These are phyloP conservation scores for Petrophora chlorosata DNA, from an alignment of 2,888 invertebrate species.

Conservation along the genomic window DNA sequence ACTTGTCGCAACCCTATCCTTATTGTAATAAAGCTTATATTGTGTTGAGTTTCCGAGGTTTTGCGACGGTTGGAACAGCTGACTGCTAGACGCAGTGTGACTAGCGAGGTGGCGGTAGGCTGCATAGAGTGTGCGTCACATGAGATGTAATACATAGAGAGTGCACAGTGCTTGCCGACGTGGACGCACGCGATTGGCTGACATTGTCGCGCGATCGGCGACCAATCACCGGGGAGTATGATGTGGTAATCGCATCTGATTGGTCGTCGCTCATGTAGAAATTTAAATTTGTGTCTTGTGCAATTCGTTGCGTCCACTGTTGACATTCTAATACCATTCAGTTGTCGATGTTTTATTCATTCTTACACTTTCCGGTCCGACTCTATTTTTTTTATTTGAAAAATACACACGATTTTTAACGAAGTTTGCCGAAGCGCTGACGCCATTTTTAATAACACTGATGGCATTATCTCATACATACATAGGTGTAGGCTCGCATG, in stretches of 20 bases:
- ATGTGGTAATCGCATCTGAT: conserved; percentile 7
- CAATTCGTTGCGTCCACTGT: conserved; percentile 7
- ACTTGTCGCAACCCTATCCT: conserved; percentile 30
- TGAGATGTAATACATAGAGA: conserved; percentile 39
- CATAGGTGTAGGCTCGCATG: conserved; percentile 12
- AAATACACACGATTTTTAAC: conserved; percentile 44
- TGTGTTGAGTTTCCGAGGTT: conserved; percentile 17
- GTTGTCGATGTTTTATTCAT: conserved; percentile 66
- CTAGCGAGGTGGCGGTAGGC: conserved; percentile 60
- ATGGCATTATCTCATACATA: conserved; percentile 16
- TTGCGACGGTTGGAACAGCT: conserved; percentile 27
- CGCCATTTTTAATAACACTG: conserved; percentile 26
- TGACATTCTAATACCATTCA: conserved; percentile 46
- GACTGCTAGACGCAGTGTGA: conserved; percentile 49
- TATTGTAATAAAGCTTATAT: conserved; percentile 25
- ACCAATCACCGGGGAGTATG: conserved; percentile 7
- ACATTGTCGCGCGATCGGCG: conserved; percentile 6
- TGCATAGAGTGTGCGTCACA: conserved; percentile 54
- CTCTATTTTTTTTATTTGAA: conserved; percentile 44
- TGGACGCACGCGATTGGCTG: conserved; percentile 22
- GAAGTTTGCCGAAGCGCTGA: conserved; percentile 36
- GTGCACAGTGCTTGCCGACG: conserved; percentile 44
- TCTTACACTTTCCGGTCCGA: conserved; percentile 59
- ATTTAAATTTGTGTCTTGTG: neutral
- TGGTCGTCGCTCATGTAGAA: conserved; percentile 10